Percentiles rank a stretch among this genome's conserved stretches.
Evolutionary conservation across 2,797 vertebrate genomes (phyloP).

Genomic region (Galagoides demidoff): DNA sequence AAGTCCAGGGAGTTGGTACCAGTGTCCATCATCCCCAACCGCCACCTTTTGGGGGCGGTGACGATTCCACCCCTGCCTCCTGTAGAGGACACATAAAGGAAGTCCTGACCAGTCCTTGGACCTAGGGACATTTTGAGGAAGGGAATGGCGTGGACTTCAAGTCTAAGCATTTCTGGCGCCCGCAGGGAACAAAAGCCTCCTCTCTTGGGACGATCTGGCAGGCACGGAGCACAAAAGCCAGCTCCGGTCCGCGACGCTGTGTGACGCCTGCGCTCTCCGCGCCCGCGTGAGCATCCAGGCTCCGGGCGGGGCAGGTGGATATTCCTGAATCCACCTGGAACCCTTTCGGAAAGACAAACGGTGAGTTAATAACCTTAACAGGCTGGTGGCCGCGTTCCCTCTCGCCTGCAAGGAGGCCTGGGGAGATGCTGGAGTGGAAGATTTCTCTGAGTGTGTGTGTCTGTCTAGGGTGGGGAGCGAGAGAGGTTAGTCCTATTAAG

Average conservation of each 20-base stretch:
- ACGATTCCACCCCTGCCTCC: neutral
- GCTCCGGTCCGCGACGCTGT: neutral
- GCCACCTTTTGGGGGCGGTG: neutral
- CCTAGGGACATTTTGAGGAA: neutral
- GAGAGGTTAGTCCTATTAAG: slow-evolving; percentile 83
- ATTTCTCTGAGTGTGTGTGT: slow-evolving; percentile 39
- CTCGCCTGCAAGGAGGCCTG: slow-evolving; percentile 34
- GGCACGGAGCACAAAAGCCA: slow-evolving; percentile 66
- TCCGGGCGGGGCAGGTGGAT: neutral
- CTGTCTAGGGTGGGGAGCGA: slow-evolving; percentile 67
- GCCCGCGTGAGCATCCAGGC: neutral
- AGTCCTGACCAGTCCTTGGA: neutral
- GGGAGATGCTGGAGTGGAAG: slow-evolving; percentile 27
- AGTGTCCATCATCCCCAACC: neutral
- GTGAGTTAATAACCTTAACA: slow-evolving; percentile 70
- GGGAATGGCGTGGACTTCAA: rapidly evolving
- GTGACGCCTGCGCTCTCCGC: neutral
- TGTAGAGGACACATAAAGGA: slow-evolving; percentile 69
- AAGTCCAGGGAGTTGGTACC: neutral
- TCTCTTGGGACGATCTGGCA: neutral
- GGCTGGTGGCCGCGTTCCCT: slow-evolving; percentile 42
- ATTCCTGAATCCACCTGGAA: neutral
- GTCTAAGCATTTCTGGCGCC: rapidly evolving
- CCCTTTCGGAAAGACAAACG: slow-evolving; percentile 33
- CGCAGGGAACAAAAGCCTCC: slow-evolving; percentile 38